phyloP scores from a whole-genome alignment of 2,113 vertebrate species.

The Psophia crepitans region DNA sequence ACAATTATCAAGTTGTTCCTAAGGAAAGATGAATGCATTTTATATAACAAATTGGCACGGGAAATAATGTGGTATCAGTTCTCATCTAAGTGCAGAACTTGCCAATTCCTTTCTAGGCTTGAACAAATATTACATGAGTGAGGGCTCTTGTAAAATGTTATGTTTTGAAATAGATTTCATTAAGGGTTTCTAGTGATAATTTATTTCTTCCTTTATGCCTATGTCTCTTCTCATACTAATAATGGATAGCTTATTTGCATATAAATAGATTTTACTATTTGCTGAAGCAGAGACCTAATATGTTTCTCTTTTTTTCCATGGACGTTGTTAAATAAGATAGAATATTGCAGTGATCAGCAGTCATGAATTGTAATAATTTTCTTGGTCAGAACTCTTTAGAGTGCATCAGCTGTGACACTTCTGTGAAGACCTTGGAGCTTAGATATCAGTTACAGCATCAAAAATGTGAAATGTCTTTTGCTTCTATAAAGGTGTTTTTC shows the following conservation, averaged over 20 bases:
- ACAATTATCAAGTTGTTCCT: conserved; percentile 46
- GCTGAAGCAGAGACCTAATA: conserved; percentile 72
- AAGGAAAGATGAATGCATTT: conserved; percentile 46
- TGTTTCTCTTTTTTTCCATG: conserved; percentile 2
- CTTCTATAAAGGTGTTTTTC: background rate
- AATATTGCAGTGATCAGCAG: conserved; percentile 64
- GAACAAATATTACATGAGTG: conserved; percentile 84
- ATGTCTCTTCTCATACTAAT: conserved; percentile 79
- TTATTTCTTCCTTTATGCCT: conserved; percentile 82
- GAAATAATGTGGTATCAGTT: conserved; percentile 41
- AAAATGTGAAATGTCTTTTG: background rate
- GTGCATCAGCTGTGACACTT: background rate
- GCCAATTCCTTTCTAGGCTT: conserved; percentile 74
- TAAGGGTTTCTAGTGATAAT: conserved; percentile 86
- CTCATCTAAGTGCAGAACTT: conserved; percentile 47
- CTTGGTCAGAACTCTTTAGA: conserved; percentile 9
- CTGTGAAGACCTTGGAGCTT: background rate
- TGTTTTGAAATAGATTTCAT: conserved; percentile 88
- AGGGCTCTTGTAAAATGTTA: conserved; percentile 78
- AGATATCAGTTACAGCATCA: background rate
- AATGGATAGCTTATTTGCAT: conserved; percentile 90
- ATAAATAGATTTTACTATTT: conserved; percentile 92
- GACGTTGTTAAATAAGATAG: conserved; percentile 60
- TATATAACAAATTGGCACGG: conserved; percentile 38
- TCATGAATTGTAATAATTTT: conserved; percentile 53